A percentile compares a stretch with the other conserved stretches of the same genome.
These are phyloP conservation scores for Latrodectus elegans DNA, from an alignment of 2,888 invertebrate species.

Conservation along the genomic window DNA sequence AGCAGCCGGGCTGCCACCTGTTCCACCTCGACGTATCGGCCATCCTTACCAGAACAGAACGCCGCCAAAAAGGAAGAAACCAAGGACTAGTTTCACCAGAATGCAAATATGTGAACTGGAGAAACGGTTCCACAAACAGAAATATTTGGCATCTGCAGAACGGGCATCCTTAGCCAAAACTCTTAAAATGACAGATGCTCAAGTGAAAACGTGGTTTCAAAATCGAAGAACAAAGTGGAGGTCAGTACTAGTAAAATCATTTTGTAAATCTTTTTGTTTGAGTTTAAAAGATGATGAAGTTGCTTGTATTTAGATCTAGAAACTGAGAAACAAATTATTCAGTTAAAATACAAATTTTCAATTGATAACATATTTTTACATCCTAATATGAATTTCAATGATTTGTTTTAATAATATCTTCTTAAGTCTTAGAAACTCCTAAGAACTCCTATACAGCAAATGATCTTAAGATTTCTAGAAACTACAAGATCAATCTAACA, in stretches of 20 bases:
- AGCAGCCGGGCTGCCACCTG: slow-evolving; percentile 69
- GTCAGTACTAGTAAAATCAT: slow-evolving; percentile 78
- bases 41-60: slow-evolving; percentile 99
- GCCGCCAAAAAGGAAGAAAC: slow-evolving; percentile 98
- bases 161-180: slow-evolving; percentile 94
- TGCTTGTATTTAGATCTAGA: too few relatives aligned
- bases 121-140: slow-evolving; percentile 98
- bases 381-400: too few relatives aligned
- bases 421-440: too few relatives aligned
- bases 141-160: slow-evolving; percentile 98
- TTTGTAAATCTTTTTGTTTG: too few relatives aligned
- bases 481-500: too few relatives aligned
- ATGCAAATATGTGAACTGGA: slow-evolving; percentile 95
- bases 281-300: too few relatives aligned
- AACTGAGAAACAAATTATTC: too few relatives aligned
- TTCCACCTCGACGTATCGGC: slow-evolving; percentile 86
- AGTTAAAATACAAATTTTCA: too few relatives aligned
- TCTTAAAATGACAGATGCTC: slow-evolving; percentile 99
- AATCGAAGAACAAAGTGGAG: slow-evolving; percentile 99
- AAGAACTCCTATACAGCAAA: too few relatives aligned
- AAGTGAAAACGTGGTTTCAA: slow-evolving; percentile 99
- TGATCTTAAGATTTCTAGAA: too few relatives aligned
- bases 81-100: slow-evolving; percentile 96
- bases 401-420: too few relatives aligned
- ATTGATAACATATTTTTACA: too few relatives aligned